These are phyloP conservation scores for Cetoscarus ocellatus DNA, from an alignment of 2,797 vertebrate species.

Conservation along the genomic window DNA sequence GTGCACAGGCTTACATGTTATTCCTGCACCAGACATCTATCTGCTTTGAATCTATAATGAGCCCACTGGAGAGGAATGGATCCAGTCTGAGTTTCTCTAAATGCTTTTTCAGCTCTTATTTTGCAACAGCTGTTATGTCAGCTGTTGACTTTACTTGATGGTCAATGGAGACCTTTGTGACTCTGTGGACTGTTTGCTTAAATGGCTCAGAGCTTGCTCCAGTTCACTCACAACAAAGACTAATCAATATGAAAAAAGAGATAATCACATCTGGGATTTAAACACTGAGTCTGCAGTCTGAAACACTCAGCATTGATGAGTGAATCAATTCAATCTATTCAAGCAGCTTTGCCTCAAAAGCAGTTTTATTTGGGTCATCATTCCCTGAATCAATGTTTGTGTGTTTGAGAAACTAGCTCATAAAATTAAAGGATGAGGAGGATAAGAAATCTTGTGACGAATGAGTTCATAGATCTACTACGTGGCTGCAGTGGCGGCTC, in stretches of 20 bases:
- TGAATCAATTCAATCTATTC: neutral
- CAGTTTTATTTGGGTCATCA: neutral
- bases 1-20: neutral
- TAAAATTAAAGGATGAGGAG: neutral
- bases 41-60: too few species aligned
- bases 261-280: constrained; percentile 1
- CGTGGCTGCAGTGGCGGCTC: too few species aligned
- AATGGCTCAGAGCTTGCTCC: constrained; percentile 28
- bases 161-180: constrained; percentile 1
- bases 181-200: constrained; percentile 32
- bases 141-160: constrained; percentile 23
- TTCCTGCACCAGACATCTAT: too few species aligned
- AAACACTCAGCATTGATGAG: neutral
- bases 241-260: constrained; percentile 41
- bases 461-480: neutral
- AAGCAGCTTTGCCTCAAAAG: neutral
- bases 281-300: constrained; percentile 13
- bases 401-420: neutral
- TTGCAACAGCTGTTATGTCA: constrained; percentile 33
- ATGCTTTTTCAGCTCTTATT: neutral
- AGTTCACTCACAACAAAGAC: constrained; percentile 31
- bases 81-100: too few species aligned
- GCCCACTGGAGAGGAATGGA: too few species aligned
- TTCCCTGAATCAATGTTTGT: neutral
- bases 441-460: neutral